Percentiles rank a stretch among this genome's conserved stretches.
Conservation (phyloP, 2,113 vertebrate species). For the Calonectris borealis region DNA sequence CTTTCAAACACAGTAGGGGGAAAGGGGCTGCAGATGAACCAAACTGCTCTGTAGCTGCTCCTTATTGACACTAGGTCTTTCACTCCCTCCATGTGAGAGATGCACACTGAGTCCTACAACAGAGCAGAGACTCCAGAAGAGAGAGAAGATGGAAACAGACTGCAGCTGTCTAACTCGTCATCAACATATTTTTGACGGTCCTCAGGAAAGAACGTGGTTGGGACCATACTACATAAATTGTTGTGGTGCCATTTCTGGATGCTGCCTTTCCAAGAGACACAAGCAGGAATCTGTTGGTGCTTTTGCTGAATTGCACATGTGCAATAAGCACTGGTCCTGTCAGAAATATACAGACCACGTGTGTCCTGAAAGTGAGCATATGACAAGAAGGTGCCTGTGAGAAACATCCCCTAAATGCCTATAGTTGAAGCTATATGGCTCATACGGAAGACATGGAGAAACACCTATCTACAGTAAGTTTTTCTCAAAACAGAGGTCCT, state of each 20-base stretch:
- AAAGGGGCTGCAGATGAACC: not conserved
- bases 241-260: not conserved
- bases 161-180: not conserved
- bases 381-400: not conserved
- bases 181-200: not conserved
- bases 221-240: not conserved
- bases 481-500: not conserved
- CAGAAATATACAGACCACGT: not conserved
- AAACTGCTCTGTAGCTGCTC: not conserved
- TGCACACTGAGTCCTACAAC: not conserved
- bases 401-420: not conserved
- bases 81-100: not conserved
- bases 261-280: not conserved
- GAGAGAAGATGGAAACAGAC: not conserved
- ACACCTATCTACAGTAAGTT: not conserved
- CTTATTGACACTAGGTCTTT: not conserved
- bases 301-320: not conserved
- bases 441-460: not conserved
- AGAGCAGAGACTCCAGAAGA: not conserved
- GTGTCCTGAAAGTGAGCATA: not conserved
- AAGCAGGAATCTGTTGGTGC: not conserved
- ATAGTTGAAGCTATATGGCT: not conserved
- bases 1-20: not conserved
- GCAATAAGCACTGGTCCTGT: not conserved
- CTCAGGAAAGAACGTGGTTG: not conserved